phyloP scores from a whole-genome alignment of 2,888 invertebrate species.

The Lepidocyrtinus sp. region DNA sequence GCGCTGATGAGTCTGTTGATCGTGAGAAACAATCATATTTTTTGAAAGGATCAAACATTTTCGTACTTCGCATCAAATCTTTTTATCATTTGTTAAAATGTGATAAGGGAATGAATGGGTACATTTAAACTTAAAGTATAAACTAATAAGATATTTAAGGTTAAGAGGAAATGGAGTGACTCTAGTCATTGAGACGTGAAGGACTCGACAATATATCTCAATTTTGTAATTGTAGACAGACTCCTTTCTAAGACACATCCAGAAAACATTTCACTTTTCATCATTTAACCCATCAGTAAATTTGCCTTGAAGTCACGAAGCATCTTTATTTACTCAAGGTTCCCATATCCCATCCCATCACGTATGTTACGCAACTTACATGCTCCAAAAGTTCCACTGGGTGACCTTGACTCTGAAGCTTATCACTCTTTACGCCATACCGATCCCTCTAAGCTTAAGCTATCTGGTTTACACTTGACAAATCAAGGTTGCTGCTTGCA shows the following conservation, averaged over 20 bases:
- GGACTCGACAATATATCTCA: neutral
- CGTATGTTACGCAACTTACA: too few relatives aligned
- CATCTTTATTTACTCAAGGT: too few relatives aligned
- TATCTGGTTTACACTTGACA: too few relatives aligned
- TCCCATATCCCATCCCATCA: too few relatives aligned
- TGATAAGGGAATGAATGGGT: neutral
- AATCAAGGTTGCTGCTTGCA: too few relatives aligned
- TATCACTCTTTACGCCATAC: too few relatives aligned
- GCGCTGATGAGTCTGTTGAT: neutral
- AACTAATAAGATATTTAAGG: neutral
- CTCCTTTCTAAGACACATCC: neutral
- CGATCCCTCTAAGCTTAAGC: too few relatives aligned
- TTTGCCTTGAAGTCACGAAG: too few relatives aligned
- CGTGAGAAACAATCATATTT: neutral
- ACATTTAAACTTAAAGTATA: neutral
- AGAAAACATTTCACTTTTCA: too few relatives aligned
- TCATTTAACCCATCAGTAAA: too few relatives aligned
- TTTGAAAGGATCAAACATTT: neutral
- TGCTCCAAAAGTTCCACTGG: too few relatives aligned
- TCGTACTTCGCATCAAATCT: neutral
- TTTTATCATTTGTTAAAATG: neutral
- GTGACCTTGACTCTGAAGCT: too few relatives aligned
- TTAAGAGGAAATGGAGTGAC: neutral
- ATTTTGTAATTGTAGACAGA: neutral
- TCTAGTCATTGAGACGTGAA: neutral